phyloP scores from a whole-genome alignment of 2,113 vertebrate genomes.

The Macquaria ambigua region DNA sequence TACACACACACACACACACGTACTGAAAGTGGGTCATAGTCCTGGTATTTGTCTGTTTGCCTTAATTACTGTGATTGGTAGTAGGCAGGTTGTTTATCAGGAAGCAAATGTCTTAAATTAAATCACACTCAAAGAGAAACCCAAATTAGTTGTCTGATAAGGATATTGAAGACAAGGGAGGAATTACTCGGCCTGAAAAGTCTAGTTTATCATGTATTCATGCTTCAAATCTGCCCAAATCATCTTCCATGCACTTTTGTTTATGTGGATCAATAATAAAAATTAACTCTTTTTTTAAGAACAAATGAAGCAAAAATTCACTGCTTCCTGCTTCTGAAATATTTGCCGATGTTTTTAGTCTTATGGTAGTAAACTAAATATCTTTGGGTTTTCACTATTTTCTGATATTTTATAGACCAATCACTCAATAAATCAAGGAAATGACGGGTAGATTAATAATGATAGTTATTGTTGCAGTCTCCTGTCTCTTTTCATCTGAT shows the following conservation, averaged over 20 bases:
- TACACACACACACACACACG: neutral
- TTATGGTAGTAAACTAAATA: neutral
- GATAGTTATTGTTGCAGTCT: neutral
- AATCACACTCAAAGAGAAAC: conserved; percentile 3
- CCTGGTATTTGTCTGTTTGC: conserved; percentile 56
- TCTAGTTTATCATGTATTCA: neutral
- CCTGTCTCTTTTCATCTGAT: neutral
- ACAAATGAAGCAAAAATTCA: neutral
- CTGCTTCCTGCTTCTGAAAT: neutral
- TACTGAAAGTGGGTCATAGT: conserved; percentile 71
- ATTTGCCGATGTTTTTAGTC: neutral
- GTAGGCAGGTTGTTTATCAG: conserved; percentile 49
- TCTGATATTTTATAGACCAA: neutral
- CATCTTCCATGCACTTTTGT: neutral
- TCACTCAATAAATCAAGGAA: neutral
- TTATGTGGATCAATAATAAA: neutral
- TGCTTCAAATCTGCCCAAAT: neutral
- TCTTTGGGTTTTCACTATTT: neutral
- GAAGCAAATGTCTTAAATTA: conserved; percentile 35
- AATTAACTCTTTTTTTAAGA: neutral
- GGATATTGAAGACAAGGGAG: neutral
- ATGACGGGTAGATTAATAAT: neutral
- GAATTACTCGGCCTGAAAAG: neutral
- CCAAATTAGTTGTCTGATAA: neutral
- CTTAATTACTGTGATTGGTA: conserved; percentile 65